Percentiles rank a stretch among this genome's conserved stretches.
Evolutionary conservation across 2,113 vertebrate species (phyloP).

Genomic region (Mus musculus): GRCm39 chr1:163951001-163951500

Average conservation of each 20-base stretch:
- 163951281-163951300: constrained; percentile 19
- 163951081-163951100: neutral
- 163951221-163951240: neutral
- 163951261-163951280: constrained; percentile 69
- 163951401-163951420: neutral
- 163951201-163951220: too few relatives aligned
- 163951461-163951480: neutral
- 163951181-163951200: neutral
- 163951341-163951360: constrained; percentile 54
- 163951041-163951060: neutral
- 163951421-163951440: neutral
- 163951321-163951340: constrained; percentile 36
- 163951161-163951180: neutral
- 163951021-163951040: neutral
- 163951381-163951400: neutral
- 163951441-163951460: neutral
- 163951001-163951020: neutral
- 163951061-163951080: neutral
- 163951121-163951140: neutral
- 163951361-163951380: constrained; percentile 54
- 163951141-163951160: neutral
- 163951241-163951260: neutral
- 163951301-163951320: neutral
- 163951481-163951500: neutral
- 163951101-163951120: neutral